A percentile compares a stretch with the other conserved stretches of the same genome.
These are phyloP conservation scores for Ptyas mucosa DNA, from an alignment of 2,113 vertebrate species.

Conservation along the genomic window DNA sequence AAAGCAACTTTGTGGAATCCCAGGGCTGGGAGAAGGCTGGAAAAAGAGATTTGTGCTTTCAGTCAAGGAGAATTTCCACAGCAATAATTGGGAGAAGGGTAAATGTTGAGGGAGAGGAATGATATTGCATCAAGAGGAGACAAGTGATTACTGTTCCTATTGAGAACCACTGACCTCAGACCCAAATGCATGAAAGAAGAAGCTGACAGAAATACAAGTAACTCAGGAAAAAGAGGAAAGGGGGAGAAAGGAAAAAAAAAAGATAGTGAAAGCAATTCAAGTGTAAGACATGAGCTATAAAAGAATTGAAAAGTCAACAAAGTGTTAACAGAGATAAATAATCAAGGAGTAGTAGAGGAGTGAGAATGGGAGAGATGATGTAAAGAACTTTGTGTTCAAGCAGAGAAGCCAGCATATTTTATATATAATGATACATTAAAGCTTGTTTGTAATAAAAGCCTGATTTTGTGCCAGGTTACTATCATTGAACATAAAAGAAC, in stretches of 20 bases:
- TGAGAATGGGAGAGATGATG: neutral
- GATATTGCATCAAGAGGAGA: neutral
- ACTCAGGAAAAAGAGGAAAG: neutral
- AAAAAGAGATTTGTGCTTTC: neutral
- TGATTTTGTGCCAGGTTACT: neutral
- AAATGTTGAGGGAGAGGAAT: neutral
- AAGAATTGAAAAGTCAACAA: neutral
- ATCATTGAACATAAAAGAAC: neutral
- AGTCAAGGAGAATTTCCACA: neutral
- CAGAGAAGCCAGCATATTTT: neutral
- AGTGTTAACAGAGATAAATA: neutral
- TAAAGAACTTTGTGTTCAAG: neutral
- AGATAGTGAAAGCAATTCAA: neutral
- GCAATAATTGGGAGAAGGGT: neutral
- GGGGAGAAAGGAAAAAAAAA: neutral
- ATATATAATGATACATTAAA: neutral
- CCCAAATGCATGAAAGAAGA: neutral
- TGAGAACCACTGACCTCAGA: neutral
- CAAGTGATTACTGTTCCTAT: neutral
- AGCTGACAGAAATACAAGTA: neutral
- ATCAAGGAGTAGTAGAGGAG: neutral
- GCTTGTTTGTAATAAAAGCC: neutral
- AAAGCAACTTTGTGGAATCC: neutral
- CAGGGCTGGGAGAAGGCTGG: neutral
- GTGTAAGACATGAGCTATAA: neutral